phyloP scores from a whole-genome alignment of 1,140 invertebrate genomes.

The Drosophila rufa region DNA sequence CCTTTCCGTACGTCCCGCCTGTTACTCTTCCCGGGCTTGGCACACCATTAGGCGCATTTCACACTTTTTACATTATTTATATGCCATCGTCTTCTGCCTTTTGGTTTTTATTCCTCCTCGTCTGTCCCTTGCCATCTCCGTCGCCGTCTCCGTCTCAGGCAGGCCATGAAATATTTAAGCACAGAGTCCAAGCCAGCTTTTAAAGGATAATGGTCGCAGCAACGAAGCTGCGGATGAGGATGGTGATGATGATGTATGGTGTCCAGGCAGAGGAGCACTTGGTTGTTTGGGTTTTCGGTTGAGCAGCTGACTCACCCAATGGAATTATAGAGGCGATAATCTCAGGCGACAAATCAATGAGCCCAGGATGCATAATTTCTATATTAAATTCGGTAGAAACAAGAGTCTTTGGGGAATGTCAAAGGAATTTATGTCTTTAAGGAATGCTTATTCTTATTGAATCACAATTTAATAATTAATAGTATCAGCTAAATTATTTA shows the following conservation, averaged over 20 bases:
- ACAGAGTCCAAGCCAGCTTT: slow-evolving; percentile 36
- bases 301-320: slow-evolving; percentile 6
- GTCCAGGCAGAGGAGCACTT: slow-evolving; percentile 7
- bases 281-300: slow-evolving; percentile 2
- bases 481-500: too few relatives aligned
- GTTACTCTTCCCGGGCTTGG: slow-evolving; percentile 43
- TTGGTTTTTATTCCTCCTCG: slow-evolving; percentile 32
- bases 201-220: slow-evolving; percentile 44
- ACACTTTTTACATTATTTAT: slow-evolving; percentile 83
- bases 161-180: slow-evolving; percentile 71
- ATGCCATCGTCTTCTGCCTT: slow-evolving; percentile 56
- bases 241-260: slow-evolving; percentile 44
- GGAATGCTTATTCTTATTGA: not conserved
- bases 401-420: too few relatives aligned
- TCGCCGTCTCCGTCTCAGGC: slow-evolving; percentile 11
- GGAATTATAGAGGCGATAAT: slow-evolving; percentile 32
- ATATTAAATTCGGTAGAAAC: slow-evolving; percentile 1
- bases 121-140: slow-evolving; percentile 2
- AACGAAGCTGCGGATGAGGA: slow-evolving; percentile 10
- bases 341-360: slow-evolving; percentile 27
- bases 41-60: slow-evolving; percentile 82
- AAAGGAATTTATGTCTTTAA: not conserved
- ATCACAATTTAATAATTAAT: too few relatives aligned
- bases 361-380: not conserved
- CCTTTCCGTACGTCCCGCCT: slow-evolving; percentile 7